Evolutionary conservation across 1,140 invertebrate genomes (phyloP).

Genomic region (Brachionus sp.): DNA sequence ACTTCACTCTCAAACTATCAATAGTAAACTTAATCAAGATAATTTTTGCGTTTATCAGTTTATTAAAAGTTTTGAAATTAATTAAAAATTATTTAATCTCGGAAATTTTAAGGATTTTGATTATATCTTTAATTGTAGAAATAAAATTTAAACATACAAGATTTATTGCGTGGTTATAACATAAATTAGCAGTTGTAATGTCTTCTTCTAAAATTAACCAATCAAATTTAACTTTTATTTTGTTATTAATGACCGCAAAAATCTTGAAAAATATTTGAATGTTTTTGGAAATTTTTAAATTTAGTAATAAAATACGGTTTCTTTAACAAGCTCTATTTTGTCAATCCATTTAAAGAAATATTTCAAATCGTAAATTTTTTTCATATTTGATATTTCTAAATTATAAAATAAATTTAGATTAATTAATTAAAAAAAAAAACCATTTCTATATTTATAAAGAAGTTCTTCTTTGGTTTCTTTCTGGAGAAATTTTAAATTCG

Average conservation of each 20-base stretch:
- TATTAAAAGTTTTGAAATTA: no score
- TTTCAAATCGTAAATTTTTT: conserved; percentile 54
- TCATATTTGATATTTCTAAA: conserved; percentile 51
- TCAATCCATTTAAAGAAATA: conserved; percentile 54
- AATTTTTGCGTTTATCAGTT: no score
- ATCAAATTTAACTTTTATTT: conserved; percentile 54
- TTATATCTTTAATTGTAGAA: not conserved
- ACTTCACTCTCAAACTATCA: no score
- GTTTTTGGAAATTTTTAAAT: not conserved
- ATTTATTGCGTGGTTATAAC: conserved; percentile 55
- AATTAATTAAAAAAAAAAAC: not conserved
- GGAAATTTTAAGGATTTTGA: not conserved
- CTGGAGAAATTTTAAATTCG: conserved; percentile 51
- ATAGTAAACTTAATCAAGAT: no score
- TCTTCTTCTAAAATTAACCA: conserved; percentile 53
- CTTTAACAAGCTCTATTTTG: conserved; percentile 52
- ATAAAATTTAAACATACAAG: conserved; percentile 49
- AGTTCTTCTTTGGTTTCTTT: conserved; percentile 47
- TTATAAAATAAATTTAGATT: not conserved
- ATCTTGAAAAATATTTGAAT: conserved; percentile 48
- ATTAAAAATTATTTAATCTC: no score
- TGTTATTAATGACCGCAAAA: conserved; percentile 50
- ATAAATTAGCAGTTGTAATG: conserved; percentile 56
- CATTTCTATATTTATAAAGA: not conserved
- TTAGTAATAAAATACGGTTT: conserved; percentile 49